A percentile compares a stretch with the other conserved stretches of the same genome.
Conservation (phyloP, 2,888 invertebrate genomes). For the Phymatocera aterrima region DNA sequence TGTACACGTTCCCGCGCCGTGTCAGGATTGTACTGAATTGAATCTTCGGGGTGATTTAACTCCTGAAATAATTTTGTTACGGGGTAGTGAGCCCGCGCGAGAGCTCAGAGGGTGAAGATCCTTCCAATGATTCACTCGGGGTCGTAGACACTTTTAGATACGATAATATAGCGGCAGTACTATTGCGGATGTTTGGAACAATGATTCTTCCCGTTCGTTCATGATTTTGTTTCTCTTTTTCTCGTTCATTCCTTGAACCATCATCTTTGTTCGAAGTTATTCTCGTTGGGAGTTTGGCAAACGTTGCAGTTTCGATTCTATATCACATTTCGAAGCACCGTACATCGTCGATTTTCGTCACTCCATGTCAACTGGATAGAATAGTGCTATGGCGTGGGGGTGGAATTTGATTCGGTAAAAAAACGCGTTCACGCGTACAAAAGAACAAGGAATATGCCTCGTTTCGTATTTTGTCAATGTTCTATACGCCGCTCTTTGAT, state of each 20-base stretch:
- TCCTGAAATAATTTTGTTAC: neutral
- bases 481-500: too few relatives aligned
- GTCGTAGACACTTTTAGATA: neutral
- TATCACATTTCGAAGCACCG: neutral
- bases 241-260: neutral
- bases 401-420: neutral
- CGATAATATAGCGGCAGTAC: too few relatives aligned
- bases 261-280: neutral
- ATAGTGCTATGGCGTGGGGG: neutral
- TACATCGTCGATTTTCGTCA: neutral
- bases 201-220: too few relatives aligned
- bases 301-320: too few relatives aligned
- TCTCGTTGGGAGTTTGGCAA: neutral
- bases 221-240: neutral
- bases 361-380: neutral
- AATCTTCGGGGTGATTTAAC: conserved; percentile 35
- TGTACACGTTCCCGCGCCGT: neutral
- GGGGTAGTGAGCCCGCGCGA: neutral
- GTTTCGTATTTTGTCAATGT: too few relatives aligned
- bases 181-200: too few relatives aligned
- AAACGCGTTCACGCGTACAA: neutral
- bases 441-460: neutral
- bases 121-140: neutral
- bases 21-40: neutral
- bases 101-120: neutral